Evolutionary conservation across 2,113 vertebrate genomes (phyloP), one percentile per base, ranked within the genome.

Genomic region (Mandrillus leucophaeus): DNA sequence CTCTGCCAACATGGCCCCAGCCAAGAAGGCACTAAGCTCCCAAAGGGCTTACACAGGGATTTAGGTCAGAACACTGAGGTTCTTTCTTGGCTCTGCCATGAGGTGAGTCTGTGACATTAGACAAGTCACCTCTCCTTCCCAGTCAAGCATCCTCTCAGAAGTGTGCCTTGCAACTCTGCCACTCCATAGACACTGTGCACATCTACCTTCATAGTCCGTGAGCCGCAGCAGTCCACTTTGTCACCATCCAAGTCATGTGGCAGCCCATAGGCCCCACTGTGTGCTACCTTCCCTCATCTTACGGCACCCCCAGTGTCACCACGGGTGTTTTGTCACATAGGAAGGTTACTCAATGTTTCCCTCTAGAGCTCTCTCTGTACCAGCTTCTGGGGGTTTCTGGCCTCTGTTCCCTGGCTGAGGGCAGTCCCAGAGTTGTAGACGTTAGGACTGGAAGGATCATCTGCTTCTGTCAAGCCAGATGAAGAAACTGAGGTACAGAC

Each of bases 151-250:
- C 2, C 3, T 48, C 52, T 93, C n/a, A 70, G 38, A 87, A 32
- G 22, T 27, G n/a, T 43, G n/a, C n/a, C 59, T 68, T 50, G 4
- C 6, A 5, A 20, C 32, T 35, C 80, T 57, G 52, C 40, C 23
- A 6, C 11, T 55, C 48, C 30, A 1, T 0, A 35, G 66, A 89
- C 6, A 40, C 12, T 6, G 2, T 0, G 1, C 27, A 8, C 0
- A 6, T 78, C 5, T 6, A 10, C 43, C 35, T 86, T 13, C 1
- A 2, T 1, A 3, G 7, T 48, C 16, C 17, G 5, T n/a, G 30
- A 57, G 50, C 72, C 27, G 43, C 72, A 81, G 84, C 3, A 7
- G 27, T 25, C 55, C n/a, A 45, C 30, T 84, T 11, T 6, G 0
- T 16, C 13, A 32, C 45, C 48, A 11, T 7, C 3, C 14, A 40